A percentile compares a stretch with the other conserved stretches of the same genome.
Evolutionary conservation across 2,113 vertebrate species (phyloP).

Genomic region (Tympanuchus pallidicinctus): DNA sequence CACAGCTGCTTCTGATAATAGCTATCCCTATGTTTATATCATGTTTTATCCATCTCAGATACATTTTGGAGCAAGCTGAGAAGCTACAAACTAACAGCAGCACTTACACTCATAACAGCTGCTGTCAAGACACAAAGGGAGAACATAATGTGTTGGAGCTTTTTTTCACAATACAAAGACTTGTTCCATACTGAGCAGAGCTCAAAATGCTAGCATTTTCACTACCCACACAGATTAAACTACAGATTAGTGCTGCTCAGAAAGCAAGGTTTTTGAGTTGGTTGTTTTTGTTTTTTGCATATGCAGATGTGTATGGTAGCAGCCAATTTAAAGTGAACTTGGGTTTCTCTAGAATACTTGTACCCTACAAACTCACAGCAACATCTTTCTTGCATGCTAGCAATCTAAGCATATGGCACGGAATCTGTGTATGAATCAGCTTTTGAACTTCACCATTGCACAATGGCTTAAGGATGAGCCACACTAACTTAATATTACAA

Average conservation of each 20-base stretch:
- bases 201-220: neutral
- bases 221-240: neutral
- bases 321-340: neutral
- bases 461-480: neutral
- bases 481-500: neutral
- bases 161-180: neutral
- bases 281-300: too few species aligned
- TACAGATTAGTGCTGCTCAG: neutral
- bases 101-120: neutral
- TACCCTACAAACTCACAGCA: neutral
- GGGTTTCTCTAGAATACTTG: neutral
- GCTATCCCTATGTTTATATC: neutral
- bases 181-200: neutral
- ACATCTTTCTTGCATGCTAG: neutral
- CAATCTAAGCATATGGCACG: neutral
- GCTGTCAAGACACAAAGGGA: neutral
- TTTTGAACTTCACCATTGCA: neutral
- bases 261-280: neutral
- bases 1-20: constrained; percentile 4
- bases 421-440: neutral
- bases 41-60: neutral
- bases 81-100: neutral
- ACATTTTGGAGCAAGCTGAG: neutral
- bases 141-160: neutral
- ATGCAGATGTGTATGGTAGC: neutral